phyloP scores from a whole-genome alignment of 2,113 vertebrate species.

The Rhineura floridana region DNA sequence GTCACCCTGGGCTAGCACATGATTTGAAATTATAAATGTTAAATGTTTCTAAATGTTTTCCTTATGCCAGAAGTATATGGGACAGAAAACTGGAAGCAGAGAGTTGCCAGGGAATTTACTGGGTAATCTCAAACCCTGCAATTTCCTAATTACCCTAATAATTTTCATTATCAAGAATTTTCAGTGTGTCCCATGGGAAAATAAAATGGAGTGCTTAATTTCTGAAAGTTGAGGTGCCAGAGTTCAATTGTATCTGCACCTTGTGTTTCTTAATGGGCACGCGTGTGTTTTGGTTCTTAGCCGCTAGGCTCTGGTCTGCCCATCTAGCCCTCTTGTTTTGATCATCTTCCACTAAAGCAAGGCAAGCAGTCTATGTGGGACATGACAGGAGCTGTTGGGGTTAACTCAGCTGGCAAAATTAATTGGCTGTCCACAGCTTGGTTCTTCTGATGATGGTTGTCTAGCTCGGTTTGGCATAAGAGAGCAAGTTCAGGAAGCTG shows the following conservation, averaged over 20 bases:
- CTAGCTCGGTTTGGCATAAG: background rate
- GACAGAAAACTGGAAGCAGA: slow-evolving; percentile 56
- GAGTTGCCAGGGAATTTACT: slow-evolving; percentile 54
- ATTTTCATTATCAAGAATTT: slow-evolving; percentile 66
- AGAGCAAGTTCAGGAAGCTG: background rate
- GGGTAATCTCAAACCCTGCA: slow-evolving; percentile 49
- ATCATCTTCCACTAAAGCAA: background rate
- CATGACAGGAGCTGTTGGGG: background rate
- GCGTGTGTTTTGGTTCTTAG: background rate
- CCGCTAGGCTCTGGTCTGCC: background rate
- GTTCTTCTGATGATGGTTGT: background rate
- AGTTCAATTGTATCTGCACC: slow-evolving; percentile 1
- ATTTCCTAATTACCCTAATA: slow-evolving; percentile 72
- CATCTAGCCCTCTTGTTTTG: background rate
- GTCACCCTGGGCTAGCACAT: slow-evolving; percentile 44
- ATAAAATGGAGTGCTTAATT: slow-evolving; percentile 29
- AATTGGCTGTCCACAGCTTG: background rate
- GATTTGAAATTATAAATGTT: slow-evolving; percentile 45
- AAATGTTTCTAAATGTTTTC: slow-evolving; percentile 56
- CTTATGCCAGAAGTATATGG: slow-evolving; percentile 59
- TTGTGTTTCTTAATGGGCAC: slow-evolving; percentile 22
- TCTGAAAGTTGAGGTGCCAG: background rate
- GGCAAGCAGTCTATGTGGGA: too few species aligned
- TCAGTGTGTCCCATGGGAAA: slow-evolving; percentile 55
- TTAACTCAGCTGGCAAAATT: background rate